These are phyloP conservation scores for Polypterus senegalus DNA, from an alignment of 2,113 vertebrate genomes.

Conservation along the genomic window DNA sequence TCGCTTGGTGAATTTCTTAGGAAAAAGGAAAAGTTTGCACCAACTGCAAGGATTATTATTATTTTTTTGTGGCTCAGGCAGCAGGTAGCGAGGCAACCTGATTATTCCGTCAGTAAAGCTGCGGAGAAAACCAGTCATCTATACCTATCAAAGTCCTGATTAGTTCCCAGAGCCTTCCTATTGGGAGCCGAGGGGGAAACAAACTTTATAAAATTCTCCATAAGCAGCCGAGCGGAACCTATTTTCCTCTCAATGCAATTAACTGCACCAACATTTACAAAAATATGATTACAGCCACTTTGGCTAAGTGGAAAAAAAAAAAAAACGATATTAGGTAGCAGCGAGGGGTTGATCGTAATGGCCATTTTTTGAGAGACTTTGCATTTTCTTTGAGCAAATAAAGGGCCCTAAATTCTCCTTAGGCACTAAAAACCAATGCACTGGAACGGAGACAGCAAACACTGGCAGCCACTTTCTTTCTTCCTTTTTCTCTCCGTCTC, in stretches of 20 bases:
- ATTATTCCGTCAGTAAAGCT: not conserved
- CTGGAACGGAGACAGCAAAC: slow-evolving; percentile 98
- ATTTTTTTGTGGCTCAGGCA: no score
- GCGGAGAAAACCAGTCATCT: slow-evolving; percentile 7
- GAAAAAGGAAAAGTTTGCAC: no score
- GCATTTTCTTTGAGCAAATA: slow-evolving; percentile 98
- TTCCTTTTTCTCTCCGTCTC: slow-evolving; percentile 22
- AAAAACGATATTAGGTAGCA: slow-evolving; percentile 95
- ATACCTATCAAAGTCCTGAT: slow-evolving; percentile 47
- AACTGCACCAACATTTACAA: slow-evolving; percentile 98
- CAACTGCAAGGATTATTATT: no score
- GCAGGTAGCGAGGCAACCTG: no score
- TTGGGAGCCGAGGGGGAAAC: slow-evolving; percentile 50
- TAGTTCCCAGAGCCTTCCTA: slow-evolving; percentile 66
- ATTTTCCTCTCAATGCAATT: slow-evolving; percentile 99
- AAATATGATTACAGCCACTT: slow-evolving; percentile 99
- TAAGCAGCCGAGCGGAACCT: slow-evolving; percentile 79
- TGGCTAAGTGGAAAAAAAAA: slow-evolving; percentile 92
- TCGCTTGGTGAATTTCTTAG: no score
- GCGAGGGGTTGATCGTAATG: slow-evolving; percentile 99
- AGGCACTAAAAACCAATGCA: slow-evolving; percentile 98
- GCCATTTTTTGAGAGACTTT: slow-evolving; percentile 85
- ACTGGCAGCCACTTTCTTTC: slow-evolving; percentile 54
- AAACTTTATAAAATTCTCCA: slow-evolving; percentile 96
- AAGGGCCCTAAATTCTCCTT: slow-evolving; percentile 98